Percentiles rank a stretch among this genome's conserved stretches.
Evolutionary conservation across 2,797 vertebrate genomes (phyloP).

Genomic region (Sebastiscus albofasciatus): DNA sequence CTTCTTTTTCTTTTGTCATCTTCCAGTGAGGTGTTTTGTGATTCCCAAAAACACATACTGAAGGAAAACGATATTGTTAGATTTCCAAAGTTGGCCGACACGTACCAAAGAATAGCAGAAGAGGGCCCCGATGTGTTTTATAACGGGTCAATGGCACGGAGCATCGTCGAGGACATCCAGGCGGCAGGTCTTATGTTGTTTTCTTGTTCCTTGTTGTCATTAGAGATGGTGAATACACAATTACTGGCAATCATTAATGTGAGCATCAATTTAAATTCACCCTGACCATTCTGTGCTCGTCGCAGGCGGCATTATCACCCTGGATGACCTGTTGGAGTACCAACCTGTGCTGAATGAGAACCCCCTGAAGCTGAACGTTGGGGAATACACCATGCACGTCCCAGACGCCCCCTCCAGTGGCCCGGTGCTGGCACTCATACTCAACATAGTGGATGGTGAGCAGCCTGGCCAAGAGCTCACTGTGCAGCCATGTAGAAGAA

Average conservation of each 20-base stretch:
- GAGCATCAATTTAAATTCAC: neutral
- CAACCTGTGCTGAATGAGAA: slow-evolving; percentile 84
- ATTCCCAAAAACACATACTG: slow-evolving; percentile 82
- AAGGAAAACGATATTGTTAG: slow-evolving; percentile 85
- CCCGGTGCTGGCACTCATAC: slow-evolving; percentile 92
- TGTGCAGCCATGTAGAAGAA: slow-evolving; percentile 58
- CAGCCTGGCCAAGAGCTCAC: slow-evolving; percentile 33
- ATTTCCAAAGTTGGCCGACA: slow-evolving; percentile 83
- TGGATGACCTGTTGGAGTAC: slow-evolving; percentile 89
- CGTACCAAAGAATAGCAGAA: slow-evolving; percentile 84
- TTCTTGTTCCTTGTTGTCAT: neutral
- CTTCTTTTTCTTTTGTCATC: slow-evolving; percentile 14
- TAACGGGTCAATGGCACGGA: slow-evolving; percentile 84
- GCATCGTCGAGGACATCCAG: slow-evolving; percentile 90
- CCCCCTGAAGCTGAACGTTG: slow-evolving; percentile 84
- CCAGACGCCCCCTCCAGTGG: slow-evolving; percentile 93
- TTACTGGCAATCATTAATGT: neutral
- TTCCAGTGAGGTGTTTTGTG: slow-evolving; percentile 84
- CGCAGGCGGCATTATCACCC: slow-evolving; percentile 92
- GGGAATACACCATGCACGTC: slow-evolving; percentile 87
- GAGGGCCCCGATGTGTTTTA: slow-evolving; percentile 85
- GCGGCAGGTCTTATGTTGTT: slow-evolving; percentile 80
- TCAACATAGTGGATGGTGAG: slow-evolving; percentile 95
- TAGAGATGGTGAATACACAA: neutral
- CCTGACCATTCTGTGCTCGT: neutral